phyloP scores from a whole-genome alignment of 2,888 invertebrate species.

The Leucophenga montana region DNA sequence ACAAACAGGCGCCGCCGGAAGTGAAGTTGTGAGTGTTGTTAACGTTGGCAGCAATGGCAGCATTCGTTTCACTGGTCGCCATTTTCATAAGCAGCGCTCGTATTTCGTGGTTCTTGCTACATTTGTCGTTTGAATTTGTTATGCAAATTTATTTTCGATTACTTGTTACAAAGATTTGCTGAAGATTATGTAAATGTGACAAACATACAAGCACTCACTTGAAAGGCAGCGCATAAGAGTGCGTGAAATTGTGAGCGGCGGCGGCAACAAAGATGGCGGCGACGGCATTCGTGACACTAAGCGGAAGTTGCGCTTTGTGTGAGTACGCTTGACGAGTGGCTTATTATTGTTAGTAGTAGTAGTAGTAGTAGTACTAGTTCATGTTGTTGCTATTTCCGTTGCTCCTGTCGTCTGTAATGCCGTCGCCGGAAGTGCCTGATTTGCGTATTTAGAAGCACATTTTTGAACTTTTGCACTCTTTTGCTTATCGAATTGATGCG shows the following conservation, averaged over 20 bases:
- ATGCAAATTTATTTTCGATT: constrained; percentile 68
- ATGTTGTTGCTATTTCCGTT: constrained; percentile 34
- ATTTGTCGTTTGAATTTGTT: constrained; percentile 53
- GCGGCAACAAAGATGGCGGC: background rate
- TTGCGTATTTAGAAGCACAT: constrained; percentile 37
- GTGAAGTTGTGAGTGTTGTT: background rate
- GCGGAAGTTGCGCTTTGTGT: constrained; percentile 7
- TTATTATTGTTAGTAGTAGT: constrained; percentile 60
- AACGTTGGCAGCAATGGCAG: background rate
- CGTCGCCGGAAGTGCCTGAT: constrained; percentile 18
- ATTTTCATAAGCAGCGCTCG: constrained; percentile 34
- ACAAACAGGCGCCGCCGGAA: constrained; percentile 12
- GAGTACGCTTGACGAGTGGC: constrained; percentile 59
- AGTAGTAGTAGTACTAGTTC: no score
- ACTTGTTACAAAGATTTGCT: constrained; percentile 66
- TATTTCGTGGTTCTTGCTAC: constrained; percentile 38
- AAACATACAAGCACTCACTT: constrained; percentile 34
- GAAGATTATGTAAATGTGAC: constrained; percentile 62
- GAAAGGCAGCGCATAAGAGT: background rate
- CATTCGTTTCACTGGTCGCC: background rate
- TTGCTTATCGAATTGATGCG: background rate
- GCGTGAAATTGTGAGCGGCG: background rate
- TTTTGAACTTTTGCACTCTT: constrained; percentile 54
- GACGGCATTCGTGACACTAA: background rate
- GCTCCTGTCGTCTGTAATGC: background rate